Percentiles rank a stretch among this genome's conserved stretches.
phyloP scores from a whole-genome alignment of 2,797 vertebrate genomes.

The Avahi laniger region DNA sequence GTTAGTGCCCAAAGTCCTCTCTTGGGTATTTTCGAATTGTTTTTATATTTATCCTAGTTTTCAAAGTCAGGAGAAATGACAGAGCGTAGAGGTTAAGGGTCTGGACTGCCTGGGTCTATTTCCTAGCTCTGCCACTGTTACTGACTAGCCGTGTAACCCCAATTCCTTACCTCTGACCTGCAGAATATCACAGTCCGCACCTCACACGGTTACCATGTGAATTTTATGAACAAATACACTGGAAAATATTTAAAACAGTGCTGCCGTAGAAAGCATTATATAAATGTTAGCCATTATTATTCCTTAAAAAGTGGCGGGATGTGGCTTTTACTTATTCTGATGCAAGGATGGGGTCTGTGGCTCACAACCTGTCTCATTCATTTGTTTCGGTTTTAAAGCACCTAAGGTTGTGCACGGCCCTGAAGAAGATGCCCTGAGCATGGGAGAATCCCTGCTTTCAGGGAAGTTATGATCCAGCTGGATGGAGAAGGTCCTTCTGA shows the following conservation, averaged over 20 bases:
- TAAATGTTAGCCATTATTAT: neutral
- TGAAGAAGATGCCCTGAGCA: neutral
- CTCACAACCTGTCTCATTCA: neutral
- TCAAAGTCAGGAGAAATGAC: neutral
- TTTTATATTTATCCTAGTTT: neutral
- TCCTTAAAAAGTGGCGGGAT: neutral
- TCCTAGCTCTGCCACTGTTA: neutral
- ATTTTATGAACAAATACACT: neutral
- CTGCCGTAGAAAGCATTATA: neutral
- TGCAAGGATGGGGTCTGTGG: neutral
- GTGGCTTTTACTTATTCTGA: neutral
- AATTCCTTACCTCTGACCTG: neutral
- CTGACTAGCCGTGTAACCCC: neutral
- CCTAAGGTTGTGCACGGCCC: fast-evolving
- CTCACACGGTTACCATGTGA: no score
- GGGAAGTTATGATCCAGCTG: neutral
- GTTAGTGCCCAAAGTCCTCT: neutral
- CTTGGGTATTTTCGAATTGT: neutral
- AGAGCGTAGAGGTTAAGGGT: neutral
- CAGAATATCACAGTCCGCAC: neutral
- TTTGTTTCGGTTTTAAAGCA: neutral
- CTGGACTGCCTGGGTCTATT: neutral
- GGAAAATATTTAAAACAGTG: neutral
- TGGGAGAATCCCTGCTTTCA: neutral
- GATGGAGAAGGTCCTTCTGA: neutral